Percentiles rank a stretch among this genome's conserved stretches.
phyloP scores from a whole-genome alignment of 1,140 invertebrate genomes.

The Eupristina koningsbergeri region DNA sequence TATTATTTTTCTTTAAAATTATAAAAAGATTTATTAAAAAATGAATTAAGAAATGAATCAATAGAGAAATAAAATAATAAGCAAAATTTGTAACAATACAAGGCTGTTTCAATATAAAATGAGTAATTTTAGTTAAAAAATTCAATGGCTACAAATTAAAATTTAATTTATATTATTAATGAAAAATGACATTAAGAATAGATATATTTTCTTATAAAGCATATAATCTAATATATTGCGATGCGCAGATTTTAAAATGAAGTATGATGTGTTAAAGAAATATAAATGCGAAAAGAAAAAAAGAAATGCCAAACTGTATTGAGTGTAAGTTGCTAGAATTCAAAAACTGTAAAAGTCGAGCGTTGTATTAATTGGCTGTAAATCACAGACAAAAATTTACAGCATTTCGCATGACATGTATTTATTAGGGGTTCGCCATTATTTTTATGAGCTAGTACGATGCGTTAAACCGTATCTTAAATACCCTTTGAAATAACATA shows the following conservation, averaged over 20 bases:
- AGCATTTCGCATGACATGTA: slow-evolving; percentile 36
- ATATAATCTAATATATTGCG: neutral
- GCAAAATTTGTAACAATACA: too few relatives aligned
- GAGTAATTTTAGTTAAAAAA: too few relatives aligned
- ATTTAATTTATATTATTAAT: too few relatives aligned
- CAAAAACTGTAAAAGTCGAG: slow-evolving; percentile 30
- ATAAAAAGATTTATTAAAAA: too few relatives aligned
- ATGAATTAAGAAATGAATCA: too few relatives aligned
- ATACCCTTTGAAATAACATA: slow-evolving; percentile 1
- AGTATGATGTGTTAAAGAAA: slow-evolving; percentile 16
- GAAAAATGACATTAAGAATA: too few relatives aligned
- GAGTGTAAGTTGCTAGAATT: neutral
- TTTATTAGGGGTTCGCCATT: slow-evolving; percentile 34
- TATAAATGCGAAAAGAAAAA: slow-evolving; percentile 23
- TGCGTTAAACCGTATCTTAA: slow-evolving; percentile 37
- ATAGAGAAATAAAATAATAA: too few relatives aligned
- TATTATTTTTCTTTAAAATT: too few relatives aligned
- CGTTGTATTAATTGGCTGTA: slow-evolving; percentile 41
- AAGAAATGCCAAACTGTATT: slow-evolving; percentile 17
- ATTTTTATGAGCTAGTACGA: slow-evolving; percentile 38
- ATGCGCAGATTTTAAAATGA: neutral
- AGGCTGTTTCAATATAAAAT: too few relatives aligned
- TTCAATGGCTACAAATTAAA: too few relatives aligned
- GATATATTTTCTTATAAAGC: too few relatives aligned
- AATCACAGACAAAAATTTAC: slow-evolving; percentile 45